Percentiles rank a stretch among this genome's conserved stretches.
phyloP scores from a whole-genome alignment of 1,140 invertebrate species.

The Leucophenga varia region DNA sequence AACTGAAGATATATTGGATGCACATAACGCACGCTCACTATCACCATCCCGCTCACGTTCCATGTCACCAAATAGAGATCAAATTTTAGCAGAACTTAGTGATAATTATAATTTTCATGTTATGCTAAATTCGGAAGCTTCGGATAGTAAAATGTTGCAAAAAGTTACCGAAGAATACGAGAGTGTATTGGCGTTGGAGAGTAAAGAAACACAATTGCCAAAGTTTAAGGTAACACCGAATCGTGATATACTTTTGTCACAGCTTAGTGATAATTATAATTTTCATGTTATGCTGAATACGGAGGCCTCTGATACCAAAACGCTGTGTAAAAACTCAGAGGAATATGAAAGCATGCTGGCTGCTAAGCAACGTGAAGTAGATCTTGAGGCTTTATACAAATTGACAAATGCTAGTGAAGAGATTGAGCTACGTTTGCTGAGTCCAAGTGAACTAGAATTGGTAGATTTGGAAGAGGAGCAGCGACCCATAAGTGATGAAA shows the following conservation, averaged over 20 bases:
- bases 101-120: slow-evolving; percentile 28
- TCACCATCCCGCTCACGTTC: slow-evolving; percentile 32
- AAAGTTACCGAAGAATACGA: slow-evolving; percentile 32
- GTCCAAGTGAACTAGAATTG: slow-evolving; percentile 14
- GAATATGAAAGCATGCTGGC: slow-evolving; percentile 27
- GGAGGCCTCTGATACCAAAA: slow-evolving; percentile 27
- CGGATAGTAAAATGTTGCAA: slow-evolving; percentile 20
- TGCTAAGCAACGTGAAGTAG: slow-evolving; percentile 24
- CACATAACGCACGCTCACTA: slow-evolving; percentile 29
- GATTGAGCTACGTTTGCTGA: slow-evolving; percentile 31
- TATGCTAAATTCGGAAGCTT: slow-evolving; percentile 37
- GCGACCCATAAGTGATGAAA: background rate
- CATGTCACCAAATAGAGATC: background rate
- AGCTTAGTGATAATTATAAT: slow-evolving; percentile 6
- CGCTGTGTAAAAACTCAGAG: slow-evolving; percentile 26
- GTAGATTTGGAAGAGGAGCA: background rate
- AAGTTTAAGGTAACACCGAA: too few relatives aligned
- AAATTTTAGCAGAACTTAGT: background rate
- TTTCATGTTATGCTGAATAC: slow-evolving; percentile 41
- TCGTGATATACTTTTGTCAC: too few relatives aligned
- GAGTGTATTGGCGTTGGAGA: too few relatives aligned
- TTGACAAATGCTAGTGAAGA: slow-evolving; percentile 36
- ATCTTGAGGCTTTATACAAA: slow-evolving; percentile 27
- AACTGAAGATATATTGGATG: background rate
- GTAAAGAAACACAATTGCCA: too few relatives aligned